Evolutionary conservation across 2,113 vertebrate species (phyloP), one percentile per base, ranked within the genome.

Genomic region (Odontophorus gujanensis): DNA sequence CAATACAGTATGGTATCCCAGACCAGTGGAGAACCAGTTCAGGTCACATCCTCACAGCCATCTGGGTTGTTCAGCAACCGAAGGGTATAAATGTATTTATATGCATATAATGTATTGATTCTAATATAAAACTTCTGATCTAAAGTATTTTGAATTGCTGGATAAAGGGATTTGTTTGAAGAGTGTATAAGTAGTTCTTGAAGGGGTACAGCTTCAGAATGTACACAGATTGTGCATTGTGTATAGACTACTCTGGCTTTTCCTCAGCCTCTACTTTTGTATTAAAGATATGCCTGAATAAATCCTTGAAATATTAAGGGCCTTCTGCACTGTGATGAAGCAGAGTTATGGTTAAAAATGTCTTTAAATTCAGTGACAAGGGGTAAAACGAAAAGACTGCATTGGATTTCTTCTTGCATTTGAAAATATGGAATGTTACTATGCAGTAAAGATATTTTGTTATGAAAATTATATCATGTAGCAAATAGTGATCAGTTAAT

Each of bases 301-400:
- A 97, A 96, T 95, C 94, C 85, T 96, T 94, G 84, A 95, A 95
- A 77, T 96, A 81, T 58, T 95, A 96, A 94, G 92, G 92, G 95
- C 96, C 96, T 96, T 95, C 96, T 95, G 94, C 96, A 97, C 95
- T 97, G 95, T 97, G 97, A 96, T 96, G 88, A 95, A 96, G 92
- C 88, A 95, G 96, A 97, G 89, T 95, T 95, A 86, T 82, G 73
- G 92, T 96, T 95, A 89, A 94, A 91, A 84, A 81, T 65, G 75
- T 95, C 92, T 95, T 95, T 92, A 91, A 96, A 91, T 93, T 93
- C 84, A 92, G 65, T 77, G 71, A 92, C 84, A 65, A 83, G 85
- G 58, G 89, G 74, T 81, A 65, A 96, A 93, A 86, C 53, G 45
- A 89, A 90, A 89, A 85, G 59, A 58, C 84, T 87, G 88, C 85